Conservation (phyloP, 1,140 invertebrate species). For the Lerema accius region DNA sequence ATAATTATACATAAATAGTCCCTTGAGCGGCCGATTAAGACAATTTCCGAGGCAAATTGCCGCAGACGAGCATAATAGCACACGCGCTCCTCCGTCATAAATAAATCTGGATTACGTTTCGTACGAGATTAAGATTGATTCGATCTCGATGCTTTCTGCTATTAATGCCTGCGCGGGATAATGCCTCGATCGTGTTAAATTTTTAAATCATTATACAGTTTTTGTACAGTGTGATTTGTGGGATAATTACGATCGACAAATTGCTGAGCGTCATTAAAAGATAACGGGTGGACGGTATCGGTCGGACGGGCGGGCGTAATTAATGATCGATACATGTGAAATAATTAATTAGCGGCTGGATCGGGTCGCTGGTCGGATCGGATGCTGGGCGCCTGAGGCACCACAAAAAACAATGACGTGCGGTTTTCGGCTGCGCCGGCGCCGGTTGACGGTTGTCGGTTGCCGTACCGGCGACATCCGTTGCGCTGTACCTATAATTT, state of each 20-base stretch:
- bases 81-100: slow-evolving; percentile 78
- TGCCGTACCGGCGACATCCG: slow-evolving; percentile 71
- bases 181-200: slow-evolving; percentile 76
- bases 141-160: slow-evolving; percentile 78
- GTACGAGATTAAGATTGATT: slow-evolving; percentile 83
- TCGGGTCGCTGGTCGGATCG: slow-evolving; percentile 50
- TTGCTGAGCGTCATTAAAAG: slow-evolving; percentile 76
- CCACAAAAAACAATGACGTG: slow-evolving; percentile 81
- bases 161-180: slow-evolving; percentile 72
- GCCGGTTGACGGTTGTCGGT: too few relatives aligned
- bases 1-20: slow-evolving; percentile 83
- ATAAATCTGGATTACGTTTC: slow-evolving; percentile 82
- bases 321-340: slow-evolving; percentile 82
- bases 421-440: slow-evolving; percentile 72
- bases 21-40: slow-evolving; percentile 82
- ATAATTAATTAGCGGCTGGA: slow-evolving; percentile 80
- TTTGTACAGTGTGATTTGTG: slow-evolving; percentile 70
- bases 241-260: slow-evolving; percentile 79
- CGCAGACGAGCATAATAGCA: slow-evolving; percentile 82
- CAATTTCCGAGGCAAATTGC: slow-evolving; percentile 82
- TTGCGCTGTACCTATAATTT: slow-evolving; percentile 74
- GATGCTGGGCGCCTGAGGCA: slow-evolving; percentile 63
- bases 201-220: slow-evolving; percentile 74
- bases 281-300: slow-evolving; percentile 72
- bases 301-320: slow-evolving; percentile 64